Base-by-base conservation (phyloP, 2,113 vertebrate genomes). In the Naja naja region DNA sequence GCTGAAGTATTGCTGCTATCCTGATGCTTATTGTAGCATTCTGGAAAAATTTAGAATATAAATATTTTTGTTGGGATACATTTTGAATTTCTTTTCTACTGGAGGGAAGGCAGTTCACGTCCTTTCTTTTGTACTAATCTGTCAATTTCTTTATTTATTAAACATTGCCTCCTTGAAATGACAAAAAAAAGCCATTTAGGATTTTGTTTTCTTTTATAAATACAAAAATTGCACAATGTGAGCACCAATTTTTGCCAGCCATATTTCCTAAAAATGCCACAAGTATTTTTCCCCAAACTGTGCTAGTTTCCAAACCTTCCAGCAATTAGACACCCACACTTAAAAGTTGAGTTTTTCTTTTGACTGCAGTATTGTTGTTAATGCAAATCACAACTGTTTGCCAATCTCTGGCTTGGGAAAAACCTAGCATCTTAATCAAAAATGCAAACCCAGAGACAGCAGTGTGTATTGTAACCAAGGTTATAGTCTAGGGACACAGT, bases 361-460 rank as follows among this genome's bases (percentile, higher is more conserved):
- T 85, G 88, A 20, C 45, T 90, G 22, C 16, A 45, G 45, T 52
- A 55, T 74, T 86, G 43, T 93, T 89, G 89, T 39, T 49, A 85
- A 93, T 89, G 74, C 53, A 52, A 93, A 89, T 86, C 85, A 34
- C 14, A 90, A 52, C 69, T 60, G 53, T 53, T 85, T 34, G 47
- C 18, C 56, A 60, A 53, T 54, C 58, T 90, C 43, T 39, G 54
- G 88, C 43, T 49, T 60, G 49, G 45, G 27, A 45, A n/a, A 89
- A 90, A 23, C 54, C 92, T 39, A 11, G 43, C 23, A 86, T 47
- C 92, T 86, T 89, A 89, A 93, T 93, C 43, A 93, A 60, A 86
- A 86, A 90, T 93, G 69, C 88, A 85, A 90, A 93, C 69, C 69
- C 30, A 92, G 92, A 85, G 92, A 43, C 74, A 86, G 55, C 47